Evolutionary conservation across 2,888 invertebrate genomes (phyloP).

Genomic region (Dendrolimus houi): DNA sequence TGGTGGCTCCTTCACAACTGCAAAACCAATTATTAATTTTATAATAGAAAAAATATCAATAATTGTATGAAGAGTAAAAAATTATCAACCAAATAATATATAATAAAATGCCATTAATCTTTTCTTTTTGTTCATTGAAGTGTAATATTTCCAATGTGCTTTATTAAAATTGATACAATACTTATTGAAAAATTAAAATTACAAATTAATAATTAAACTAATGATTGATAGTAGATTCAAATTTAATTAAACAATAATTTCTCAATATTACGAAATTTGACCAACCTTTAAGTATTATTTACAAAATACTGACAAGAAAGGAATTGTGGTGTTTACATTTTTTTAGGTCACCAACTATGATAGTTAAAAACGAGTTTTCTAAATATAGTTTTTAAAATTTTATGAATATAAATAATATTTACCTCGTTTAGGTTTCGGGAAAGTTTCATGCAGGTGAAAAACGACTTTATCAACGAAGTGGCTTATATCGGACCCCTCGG

Average conservation of each 20-base stretch:
- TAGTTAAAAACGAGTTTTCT: neutral
- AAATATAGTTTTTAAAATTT: neutral
- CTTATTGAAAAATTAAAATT: slow-evolving; percentile 1
- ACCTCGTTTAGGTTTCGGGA: slow-evolving; percentile 94
- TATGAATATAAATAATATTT: slow-evolving; percentile 21
- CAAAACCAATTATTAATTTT: slow-evolving; percentile 35
- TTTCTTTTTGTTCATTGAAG: no score
- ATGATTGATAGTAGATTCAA: neutral
- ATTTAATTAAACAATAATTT: neutral
- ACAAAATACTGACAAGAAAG: slow-evolving; percentile 2
- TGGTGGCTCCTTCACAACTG: slow-evolving; percentile 94
- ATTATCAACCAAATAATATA: no score
- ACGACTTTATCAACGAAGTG: slow-evolving; percentile 95
- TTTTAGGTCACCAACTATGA: neutral
- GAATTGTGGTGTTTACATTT: slow-evolving; percentile 1
- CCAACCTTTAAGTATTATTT: neutral
- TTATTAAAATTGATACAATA: no score
- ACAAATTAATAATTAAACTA: neutral
- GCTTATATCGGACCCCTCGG: slow-evolving; percentile 90
- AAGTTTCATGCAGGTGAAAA: slow-evolving; percentile 93
- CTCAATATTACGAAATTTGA: neutral
- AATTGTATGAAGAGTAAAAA: no score
- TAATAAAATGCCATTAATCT: no score
- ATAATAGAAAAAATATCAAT: slow-evolving; percentile 3
- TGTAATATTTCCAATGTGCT: no score